Evolutionary conservation across 2,797 vertebrate genomes (phyloP).

Genomic region (Hemitrygon akajei): DNA sequence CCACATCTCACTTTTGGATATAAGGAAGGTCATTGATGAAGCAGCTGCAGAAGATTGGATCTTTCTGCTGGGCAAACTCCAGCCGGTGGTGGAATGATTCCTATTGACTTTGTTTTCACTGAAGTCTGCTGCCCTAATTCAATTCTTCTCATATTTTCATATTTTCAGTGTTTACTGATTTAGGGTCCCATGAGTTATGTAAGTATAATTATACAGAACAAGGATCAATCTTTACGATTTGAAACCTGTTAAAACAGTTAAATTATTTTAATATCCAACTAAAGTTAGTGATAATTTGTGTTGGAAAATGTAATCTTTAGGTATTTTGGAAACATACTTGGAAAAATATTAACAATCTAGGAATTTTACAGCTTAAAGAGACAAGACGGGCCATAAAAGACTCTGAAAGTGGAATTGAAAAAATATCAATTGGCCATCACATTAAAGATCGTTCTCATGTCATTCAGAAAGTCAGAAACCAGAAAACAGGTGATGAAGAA

Average conservation of each 20-base stretch:
- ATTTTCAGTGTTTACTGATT: no score
- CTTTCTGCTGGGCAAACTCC: no score
- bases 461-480: slow-evolving; percentile 75
- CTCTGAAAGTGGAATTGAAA: slow-evolving; percentile 80
- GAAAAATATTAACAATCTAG: not conserved
- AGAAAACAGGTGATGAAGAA: slow-evolving; percentile 79
- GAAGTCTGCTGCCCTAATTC: no score
- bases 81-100: no score
- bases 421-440: slow-evolving; percentile 87
- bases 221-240: not conserved
- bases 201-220: not conserved
- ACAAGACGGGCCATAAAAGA: slow-evolving; percentile 73
- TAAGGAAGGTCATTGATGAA: no score
- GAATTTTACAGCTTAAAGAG: slow-evolving; percentile 72
- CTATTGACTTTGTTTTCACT: no score
- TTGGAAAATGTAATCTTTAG: not conserved
- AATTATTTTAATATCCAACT: not conserved
- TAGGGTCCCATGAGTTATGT: no score
- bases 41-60: no score
- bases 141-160: no score
- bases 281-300: not conserved
- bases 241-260: not conserved
- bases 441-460: slow-evolving; percentile 81
- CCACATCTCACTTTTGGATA: no score
- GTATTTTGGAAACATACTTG: not conserved